These are phyloP conservation scores for Nannoperca australis DNA, from an alignment of 2,797 vertebrate genomes.

Conservation along the genomic window DNA sequence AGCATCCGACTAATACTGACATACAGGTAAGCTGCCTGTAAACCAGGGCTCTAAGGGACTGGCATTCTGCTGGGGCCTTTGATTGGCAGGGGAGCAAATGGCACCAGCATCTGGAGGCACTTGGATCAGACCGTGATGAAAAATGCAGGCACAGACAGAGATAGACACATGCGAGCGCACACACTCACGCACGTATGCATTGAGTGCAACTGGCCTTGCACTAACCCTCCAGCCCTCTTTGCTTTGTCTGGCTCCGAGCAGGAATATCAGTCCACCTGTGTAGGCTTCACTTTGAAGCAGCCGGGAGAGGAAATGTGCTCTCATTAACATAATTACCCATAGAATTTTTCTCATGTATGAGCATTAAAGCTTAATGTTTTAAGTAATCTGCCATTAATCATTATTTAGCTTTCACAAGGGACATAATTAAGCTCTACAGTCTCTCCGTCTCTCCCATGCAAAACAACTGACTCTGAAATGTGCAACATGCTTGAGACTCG, in stretches of 20 bases:
- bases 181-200: not conserved
- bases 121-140: constrained; percentile 61
- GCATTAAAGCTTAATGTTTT: constrained; percentile 62
- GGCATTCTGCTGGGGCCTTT: constrained; percentile 71
- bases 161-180: constrained; percentile 4
- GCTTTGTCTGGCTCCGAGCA: constrained; percentile 43
- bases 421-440: constrained; percentile 26
- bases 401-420: constrained; percentile 50
- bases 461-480: constrained; percentile 33
- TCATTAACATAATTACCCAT: constrained; percentile 66
- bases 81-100: constrained; percentile 84
- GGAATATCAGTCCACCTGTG: constrained; percentile 69
- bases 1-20: constrained; percentile 36
- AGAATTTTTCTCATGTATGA: constrained; percentile 47
- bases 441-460: constrained; percentile 8
- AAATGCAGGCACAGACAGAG: constrained; percentile 51
- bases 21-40: constrained; percentile 57
- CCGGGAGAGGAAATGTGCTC: constrained; percentile 47
- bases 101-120: constrained; percentile 77
- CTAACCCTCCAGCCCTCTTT: constrained; percentile 44
- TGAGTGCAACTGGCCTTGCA: constrained; percentile 19
- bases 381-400: constrained; percentile 64
- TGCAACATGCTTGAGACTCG: constrained; percentile 33
- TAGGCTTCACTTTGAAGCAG: constrained; percentile 52
- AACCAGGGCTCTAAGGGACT: constrained; percentile 64